phyloP scores from a whole-genome alignment of 2,113 vertebrate genomes.

The Leuciscus idus region DNA sequence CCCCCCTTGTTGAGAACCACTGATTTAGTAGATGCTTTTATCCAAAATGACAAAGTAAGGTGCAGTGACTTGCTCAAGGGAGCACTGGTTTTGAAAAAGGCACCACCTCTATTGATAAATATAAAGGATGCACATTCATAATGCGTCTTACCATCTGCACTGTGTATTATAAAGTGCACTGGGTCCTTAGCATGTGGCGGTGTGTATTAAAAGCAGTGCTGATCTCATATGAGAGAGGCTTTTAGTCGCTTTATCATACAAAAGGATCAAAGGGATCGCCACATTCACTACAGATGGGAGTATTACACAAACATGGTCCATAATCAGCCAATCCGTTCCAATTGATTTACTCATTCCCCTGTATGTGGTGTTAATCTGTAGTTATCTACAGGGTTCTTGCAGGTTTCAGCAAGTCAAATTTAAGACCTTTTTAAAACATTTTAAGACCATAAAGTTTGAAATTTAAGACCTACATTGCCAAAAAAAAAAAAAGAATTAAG shows the following conservation, averaged over 20 bases:
- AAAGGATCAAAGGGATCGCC: not conserved
- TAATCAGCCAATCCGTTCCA: not conserved
- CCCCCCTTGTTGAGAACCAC: not conserved
- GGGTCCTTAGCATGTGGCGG: not conserved
- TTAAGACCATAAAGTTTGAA: too few relatives aligned
- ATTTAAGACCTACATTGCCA: too few relatives aligned
- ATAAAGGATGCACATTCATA: not conserved
- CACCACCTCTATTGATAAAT: not conserved
- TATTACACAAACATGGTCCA: not conserved
- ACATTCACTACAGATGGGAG: not conserved
- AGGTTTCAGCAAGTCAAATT: too few relatives aligned
- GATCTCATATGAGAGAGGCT: not conserved
- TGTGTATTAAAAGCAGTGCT: not conserved
- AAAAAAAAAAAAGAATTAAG: too few relatives aligned
- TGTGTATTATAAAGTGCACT: not conserved
- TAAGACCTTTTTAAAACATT: too few relatives aligned
- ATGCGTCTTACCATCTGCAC: not conserved
- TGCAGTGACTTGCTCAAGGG: not conserved
- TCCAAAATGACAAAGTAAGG: constrained; percentile 4
- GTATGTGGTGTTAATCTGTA: not conserved
- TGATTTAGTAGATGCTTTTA: not conserved
- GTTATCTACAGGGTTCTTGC: too few relatives aligned
- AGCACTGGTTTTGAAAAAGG: not conserved
- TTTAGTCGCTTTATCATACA: not conserved
- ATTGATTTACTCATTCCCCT: not conserved